A percentile compares a stretch with the other conserved stretches of the same genome.
phyloP scores from a whole-genome alignment of 2,797 vertebrate genomes.

The Clamator glandarius region DNA sequence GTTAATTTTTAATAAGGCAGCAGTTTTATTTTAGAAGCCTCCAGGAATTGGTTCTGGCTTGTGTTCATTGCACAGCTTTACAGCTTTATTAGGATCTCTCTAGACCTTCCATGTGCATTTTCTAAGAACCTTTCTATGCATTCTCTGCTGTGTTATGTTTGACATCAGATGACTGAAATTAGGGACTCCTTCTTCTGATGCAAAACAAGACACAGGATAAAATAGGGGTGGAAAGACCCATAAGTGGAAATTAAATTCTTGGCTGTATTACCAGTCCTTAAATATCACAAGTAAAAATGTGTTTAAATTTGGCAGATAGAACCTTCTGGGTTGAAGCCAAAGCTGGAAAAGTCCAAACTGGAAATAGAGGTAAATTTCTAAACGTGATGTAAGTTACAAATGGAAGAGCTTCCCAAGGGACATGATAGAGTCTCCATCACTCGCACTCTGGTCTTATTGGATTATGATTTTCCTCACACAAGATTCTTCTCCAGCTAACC shows the following conservation, averaged over 20 bases:
- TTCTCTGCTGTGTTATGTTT: not conserved
- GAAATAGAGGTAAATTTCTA: not conserved
- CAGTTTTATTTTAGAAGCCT: conserved; percentile 22
- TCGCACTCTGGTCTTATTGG: not conserved
- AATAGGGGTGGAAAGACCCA: not conserved
- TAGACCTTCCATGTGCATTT: not conserved
- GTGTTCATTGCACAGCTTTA: conserved; percentile 4
- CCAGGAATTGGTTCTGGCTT: conserved; percentile 18
- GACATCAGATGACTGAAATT: not conserved
- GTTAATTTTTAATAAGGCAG: conserved; percentile 26
- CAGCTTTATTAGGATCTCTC: conserved; percentile 1
- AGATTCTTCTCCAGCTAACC: not conserved
- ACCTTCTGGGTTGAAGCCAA: not conserved
- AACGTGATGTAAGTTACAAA: not conserved
- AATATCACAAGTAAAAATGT: not conserved
- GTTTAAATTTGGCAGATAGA: not conserved
- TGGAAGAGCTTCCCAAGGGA: not conserved
- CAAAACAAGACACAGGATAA: not conserved
- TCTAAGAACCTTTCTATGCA: not conserved
- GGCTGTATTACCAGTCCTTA: not conserved
- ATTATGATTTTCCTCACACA: not conserved
- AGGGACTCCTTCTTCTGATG: not conserved
- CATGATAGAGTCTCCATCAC: not conserved
- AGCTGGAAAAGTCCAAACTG: not conserved
- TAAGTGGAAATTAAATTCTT: not conserved